Evolutionary conservation across 2,888 invertebrate species (phyloP).

Genomic region (Lamellibrachia satsuma): DNA sequence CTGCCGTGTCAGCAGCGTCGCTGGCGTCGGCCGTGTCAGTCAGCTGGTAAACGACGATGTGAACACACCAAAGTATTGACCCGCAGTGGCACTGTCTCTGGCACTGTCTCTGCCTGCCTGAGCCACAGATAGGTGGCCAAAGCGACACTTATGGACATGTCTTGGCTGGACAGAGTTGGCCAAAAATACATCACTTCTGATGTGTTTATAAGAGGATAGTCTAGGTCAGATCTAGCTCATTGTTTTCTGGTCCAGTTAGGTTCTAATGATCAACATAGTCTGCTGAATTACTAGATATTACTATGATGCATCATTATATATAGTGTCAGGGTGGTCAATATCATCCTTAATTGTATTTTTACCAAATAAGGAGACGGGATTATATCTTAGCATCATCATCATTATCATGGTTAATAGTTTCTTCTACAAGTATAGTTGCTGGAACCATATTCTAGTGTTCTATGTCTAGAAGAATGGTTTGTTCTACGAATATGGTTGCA

Average conservation of each 20-base stretch:
- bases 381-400: no score
- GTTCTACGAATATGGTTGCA: no score
- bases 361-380: no score
- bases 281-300: no score
- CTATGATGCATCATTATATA: no score
- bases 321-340: no score
- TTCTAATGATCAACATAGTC: background rate
- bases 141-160: background rate
- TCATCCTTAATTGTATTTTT: no score
- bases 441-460: no score
- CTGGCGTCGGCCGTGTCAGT: background rate
- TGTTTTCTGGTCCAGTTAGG: background rate
- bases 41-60: background rate
- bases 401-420: no score
- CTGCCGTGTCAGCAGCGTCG: background rate
- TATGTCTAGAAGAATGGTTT: no score
- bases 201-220: background rate
- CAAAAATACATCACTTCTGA: background rate
- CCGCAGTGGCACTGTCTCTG: background rate
- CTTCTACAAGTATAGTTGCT: no score
- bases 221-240: background rate
- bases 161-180: background rate
- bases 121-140: background rate
- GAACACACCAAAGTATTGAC: conserved; percentile 7
- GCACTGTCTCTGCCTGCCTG: background rate